A percentile compares a stretch with the other conserved stretches of the same genome.
phyloP scores from a whole-genome alignment of 2,888 invertebrate species.

The Zaprionus obscuricornis region DNA sequence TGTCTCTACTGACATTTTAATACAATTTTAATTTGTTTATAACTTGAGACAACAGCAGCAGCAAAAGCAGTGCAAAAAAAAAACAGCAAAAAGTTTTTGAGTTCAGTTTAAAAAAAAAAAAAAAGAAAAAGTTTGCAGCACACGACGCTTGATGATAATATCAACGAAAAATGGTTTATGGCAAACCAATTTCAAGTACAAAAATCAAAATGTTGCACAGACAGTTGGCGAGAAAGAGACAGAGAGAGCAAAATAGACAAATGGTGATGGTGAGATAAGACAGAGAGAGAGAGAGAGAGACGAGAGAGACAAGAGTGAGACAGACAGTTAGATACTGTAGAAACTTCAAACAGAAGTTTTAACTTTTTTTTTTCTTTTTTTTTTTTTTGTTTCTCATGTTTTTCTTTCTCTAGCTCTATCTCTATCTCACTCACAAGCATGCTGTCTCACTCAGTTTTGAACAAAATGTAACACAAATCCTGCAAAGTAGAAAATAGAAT shows the following conservation, averaged over 20 bases:
- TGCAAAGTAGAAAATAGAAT: constrained; percentile 75
- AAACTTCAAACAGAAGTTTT: constrained; percentile 64
- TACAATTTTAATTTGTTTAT: constrained; percentile 75
- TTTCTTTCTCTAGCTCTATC: too few relatives aligned
- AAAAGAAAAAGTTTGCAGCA: constrained; percentile 35
- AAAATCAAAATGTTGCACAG: constrained; percentile 59
- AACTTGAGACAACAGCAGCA: constrained; percentile 51
- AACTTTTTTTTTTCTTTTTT: constrained; percentile 39
- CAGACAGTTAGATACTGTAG: not conserved
- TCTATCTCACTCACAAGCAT: too few relatives aligned
- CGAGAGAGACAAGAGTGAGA: not conserved
- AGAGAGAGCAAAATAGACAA: not conserved
- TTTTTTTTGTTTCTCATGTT: constrained; percentile 28
- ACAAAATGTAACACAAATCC: constrained; percentile 73
- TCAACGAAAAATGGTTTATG: constrained; percentile 64
- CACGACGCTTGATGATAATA: constrained; percentile 38
- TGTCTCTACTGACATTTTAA: constrained; percentile 51
- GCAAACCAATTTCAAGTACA: constrained; percentile 75
- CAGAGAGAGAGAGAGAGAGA: not conserved
- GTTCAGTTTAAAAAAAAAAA: not conserved
- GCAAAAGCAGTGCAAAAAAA: constrained; percentile 11
- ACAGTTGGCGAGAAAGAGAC: constrained; percentile 10
- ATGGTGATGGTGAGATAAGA: not conserved
- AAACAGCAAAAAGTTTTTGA: not conserved
- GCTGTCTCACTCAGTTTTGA: too few relatives aligned